Conservation (phyloP, 2,888 invertebrate genomes). For the Harpalus rubripes region DNA sequence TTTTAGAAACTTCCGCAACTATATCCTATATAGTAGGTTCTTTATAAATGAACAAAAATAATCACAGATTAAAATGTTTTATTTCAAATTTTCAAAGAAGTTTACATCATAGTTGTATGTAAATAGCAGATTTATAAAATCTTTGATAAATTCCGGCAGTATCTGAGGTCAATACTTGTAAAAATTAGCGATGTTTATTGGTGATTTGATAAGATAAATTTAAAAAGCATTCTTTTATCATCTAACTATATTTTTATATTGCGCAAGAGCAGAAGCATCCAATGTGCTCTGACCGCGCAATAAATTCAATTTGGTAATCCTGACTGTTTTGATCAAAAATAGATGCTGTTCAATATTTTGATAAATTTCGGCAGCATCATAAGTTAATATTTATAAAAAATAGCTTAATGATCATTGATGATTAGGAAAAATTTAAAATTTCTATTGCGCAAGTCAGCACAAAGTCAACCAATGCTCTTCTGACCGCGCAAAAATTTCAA, state of each 20-base stretch:
- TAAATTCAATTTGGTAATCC: neutral
- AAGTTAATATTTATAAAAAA: too few relatives aligned
- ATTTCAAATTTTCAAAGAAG: neutral
- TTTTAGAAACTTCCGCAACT: conserved; percentile 24
- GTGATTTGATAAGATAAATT: neutral
- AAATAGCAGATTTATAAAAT: neutral
- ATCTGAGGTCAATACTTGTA: neutral
- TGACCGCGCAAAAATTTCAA: conserved; percentile 31
- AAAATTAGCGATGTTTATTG: neutral
- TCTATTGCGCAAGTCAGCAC: neutral
- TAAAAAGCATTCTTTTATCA: neutral
- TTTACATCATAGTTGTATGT: neutral
- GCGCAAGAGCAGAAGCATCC: neutral
- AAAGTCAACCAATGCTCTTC: neutral
- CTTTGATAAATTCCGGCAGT: neutral
- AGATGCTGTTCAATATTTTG: too few relatives aligned
- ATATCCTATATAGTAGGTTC: conserved; percentile 11
- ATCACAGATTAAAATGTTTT: neutral
- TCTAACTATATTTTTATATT: conserved; percentile 11
- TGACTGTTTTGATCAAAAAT: too few relatives aligned
- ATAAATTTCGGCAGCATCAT: too few relatives aligned
- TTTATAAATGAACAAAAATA: neutral
- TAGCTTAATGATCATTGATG: too few relatives aligned
- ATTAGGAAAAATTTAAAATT: neutral
- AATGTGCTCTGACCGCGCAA: neutral